These are phyloP conservation scores for Folsomia manolachei DNA, from an alignment of 2,888 invertebrate species.

Conservation along the genomic window DNA sequence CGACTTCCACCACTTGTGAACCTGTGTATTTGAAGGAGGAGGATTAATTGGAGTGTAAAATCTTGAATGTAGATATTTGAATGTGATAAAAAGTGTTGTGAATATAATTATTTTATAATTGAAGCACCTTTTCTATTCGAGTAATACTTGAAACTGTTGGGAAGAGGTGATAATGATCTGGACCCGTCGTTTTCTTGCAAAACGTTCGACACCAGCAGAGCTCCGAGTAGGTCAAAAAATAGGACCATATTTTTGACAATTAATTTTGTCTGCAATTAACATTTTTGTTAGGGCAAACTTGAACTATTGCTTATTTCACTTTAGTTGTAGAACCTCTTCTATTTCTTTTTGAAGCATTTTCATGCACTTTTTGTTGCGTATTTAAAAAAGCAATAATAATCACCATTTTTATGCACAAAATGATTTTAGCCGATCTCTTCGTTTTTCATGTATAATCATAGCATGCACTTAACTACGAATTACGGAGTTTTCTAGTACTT, in stretches of 20 bases:
- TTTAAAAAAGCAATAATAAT: too few relatives aligned
- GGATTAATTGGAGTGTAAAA: too few relatives aligned
- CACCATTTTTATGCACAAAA: too few relatives aligned
- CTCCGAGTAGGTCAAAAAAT: constrained; percentile 27
- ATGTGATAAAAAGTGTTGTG: neutral
- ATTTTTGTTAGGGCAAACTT: too few relatives aligned
- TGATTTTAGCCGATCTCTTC: too few relatives aligned
- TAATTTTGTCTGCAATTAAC: neutral
- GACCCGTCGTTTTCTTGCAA: neutral
- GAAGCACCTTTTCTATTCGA: constrained; percentile 37
- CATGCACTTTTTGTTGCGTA: neutral
- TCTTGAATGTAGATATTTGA: too few relatives aligned
- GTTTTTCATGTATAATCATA: too few relatives aligned
- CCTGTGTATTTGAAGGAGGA: constrained; percentile 27
- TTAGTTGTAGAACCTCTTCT: neutral
- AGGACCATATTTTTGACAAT: constrained; percentile 19
- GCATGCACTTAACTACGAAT: too few relatives aligned
- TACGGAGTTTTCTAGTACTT: too few relatives aligned
- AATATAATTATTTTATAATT: neutral
- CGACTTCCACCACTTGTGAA: constrained; percentile 39
- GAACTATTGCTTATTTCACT: neutral
- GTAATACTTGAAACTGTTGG: constrained; percentile 27
- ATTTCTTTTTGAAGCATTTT: too few relatives aligned
- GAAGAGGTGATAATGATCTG: neutral
- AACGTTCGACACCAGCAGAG: constrained; percentile 27